Base-by-base conservation (phyloP, 2,113 vertebrate genomes). In the Lanius collurio region DNA sequence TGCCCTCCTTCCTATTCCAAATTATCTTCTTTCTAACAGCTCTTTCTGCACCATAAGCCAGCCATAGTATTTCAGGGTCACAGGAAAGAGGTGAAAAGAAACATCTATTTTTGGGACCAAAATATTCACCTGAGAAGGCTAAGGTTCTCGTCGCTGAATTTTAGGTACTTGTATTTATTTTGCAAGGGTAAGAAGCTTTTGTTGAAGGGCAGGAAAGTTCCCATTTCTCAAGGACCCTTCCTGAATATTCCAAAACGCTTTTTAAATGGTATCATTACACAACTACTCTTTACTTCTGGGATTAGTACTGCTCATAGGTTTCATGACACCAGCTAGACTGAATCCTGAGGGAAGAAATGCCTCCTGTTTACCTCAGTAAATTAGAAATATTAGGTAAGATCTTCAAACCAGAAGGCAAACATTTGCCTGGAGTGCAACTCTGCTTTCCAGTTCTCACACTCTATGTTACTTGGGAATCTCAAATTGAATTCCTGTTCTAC, bases 1-100 rank as follows among this genome's bases (percentile, higher is more conserved):
- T 87, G 83, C 71, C 35, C 65, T 89, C 93, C 64, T 96, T 95
- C 90, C 69, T 78, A 77, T 95, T 94, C 64, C 92, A 95, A 95
- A 93, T 91, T 35, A 89, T 63, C 64, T 93, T 91, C 80, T 90
- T 95, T 89, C 87, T 52, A 86, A 89, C 77, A 57, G 33, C 74
- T 95, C 80, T 81, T 96, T 82, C 93, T 96, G 84, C 69, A 89
- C 59, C 65, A 52, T n/a, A 83, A 70, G 44, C 33, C 64, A 87
- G 27, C 7, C 39, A 50, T 71, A 59, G 39, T 81, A 46, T 75
- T 91, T 63, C 21, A 35, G 82, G 31, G 92, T 89, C 90, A 89
- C 75, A 90, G 56, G 60, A 94, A 94, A 93, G 60, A 90, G 81
- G 63, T 59, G 46, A 65, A 60, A 83, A 90, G 78, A 80, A 86